These are phyloP conservation scores for Anseranas semipalmata DNA, from an alignment of 2,113 vertebrate genomes.

Conservation along the genomic window DNA sequence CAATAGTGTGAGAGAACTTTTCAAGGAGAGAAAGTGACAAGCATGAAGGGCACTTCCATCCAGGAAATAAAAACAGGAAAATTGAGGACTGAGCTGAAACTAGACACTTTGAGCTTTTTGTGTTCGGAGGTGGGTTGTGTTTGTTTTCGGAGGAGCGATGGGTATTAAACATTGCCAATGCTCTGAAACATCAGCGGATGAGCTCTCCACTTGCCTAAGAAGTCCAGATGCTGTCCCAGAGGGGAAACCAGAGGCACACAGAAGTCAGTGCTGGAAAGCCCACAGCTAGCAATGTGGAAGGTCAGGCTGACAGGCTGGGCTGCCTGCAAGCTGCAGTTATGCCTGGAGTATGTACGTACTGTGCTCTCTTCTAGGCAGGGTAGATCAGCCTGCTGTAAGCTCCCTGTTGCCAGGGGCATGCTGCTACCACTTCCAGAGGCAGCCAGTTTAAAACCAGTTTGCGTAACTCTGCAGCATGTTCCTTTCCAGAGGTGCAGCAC, in stretches of 20 bases:
- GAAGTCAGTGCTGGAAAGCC: not conserved
- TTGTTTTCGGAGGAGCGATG: not conserved
- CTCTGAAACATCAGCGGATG: not conserved
- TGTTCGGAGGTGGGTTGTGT: not conserved
- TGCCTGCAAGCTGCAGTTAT: not conserved
- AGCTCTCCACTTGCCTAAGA: not conserved
- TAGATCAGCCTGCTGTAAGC: not conserved
- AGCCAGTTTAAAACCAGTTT: not conserved
- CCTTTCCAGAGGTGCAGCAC: not conserved
- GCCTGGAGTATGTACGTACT: rapidly evolving
- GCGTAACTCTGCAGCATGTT: rapidly evolving
- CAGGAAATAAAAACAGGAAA: not conserved
- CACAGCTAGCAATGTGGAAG: rapidly evolving
- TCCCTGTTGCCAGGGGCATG: not conserved
- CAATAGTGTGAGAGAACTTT: not conserved
- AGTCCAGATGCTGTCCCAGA: not conserved
- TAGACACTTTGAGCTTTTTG: no score
- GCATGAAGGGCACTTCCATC: not conserved
- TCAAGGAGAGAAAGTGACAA: not conserved
- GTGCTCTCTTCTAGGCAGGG: not conserved
- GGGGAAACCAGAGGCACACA: not conserved
- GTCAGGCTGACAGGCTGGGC: not conserved
- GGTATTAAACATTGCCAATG: not conserved
- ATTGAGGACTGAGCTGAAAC: not conserved
- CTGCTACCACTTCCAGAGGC: not conserved